Percentiles rank a stretch among this genome's conserved stretches.
phyloP scores from a whole-genome alignment of 2,113 vertebrate species.

The Gymnorhina tibicen region DNA sequence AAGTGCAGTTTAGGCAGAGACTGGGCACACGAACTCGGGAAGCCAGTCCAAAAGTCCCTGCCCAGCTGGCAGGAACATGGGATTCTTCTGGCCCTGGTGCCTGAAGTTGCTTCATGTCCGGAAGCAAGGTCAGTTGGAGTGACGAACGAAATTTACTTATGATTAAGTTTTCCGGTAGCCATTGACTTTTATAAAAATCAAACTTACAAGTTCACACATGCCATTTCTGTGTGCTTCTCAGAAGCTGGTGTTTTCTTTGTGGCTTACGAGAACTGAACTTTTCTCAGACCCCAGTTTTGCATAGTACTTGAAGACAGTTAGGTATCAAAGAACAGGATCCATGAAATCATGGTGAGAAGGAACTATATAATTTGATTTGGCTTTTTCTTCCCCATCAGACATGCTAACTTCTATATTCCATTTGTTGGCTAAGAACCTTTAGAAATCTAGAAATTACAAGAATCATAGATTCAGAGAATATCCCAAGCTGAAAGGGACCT shows the following conservation, averaged over 20 bases:
- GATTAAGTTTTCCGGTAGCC: background rate
- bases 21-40: background rate
- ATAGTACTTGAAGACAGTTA: background rate
- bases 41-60: background rate
- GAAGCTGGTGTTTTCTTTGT: background rate
- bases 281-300: background rate
- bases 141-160: background rate
- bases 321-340: background rate
- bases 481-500: background rate
- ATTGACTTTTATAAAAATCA: background rate
- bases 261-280: background rate
- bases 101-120: background rate
- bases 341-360: background rate
- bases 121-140: background rate
- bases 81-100: background rate
- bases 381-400: background rate
- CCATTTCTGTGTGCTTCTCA: background rate
- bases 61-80: background rate
- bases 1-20: background rate
- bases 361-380: background rate
- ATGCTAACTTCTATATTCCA: background rate
- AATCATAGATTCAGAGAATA: background rate
- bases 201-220: background rate
- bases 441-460: background rate
- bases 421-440: background rate